These are phyloP conservation scores for Etheostoma perlongum DNA, from an alignment of 2,797 vertebrate genomes.

Conservation along the genomic window DNA sequence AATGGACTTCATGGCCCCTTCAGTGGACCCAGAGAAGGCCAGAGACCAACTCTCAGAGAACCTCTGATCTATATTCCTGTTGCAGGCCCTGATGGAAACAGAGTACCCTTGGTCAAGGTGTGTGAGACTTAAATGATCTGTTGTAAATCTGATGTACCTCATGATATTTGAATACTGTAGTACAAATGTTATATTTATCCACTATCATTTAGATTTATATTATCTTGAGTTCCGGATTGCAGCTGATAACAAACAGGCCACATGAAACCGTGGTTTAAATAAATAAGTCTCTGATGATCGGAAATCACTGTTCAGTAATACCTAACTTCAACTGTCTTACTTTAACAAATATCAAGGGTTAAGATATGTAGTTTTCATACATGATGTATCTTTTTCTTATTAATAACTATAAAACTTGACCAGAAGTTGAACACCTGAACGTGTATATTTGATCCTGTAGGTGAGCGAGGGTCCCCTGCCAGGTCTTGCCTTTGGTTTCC, in stretches of 20 bases:
- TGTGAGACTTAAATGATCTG: constrained; percentile 22
- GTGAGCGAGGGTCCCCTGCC: constrained; percentile 80
- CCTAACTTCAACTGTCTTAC: not conserved
- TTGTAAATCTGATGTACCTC: not conserved
- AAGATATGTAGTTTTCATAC: not conserved
- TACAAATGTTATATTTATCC: not conserved
- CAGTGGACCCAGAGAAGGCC: constrained; percentile 74
- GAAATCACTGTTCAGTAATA: not conserved
- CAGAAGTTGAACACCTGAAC: not conserved
- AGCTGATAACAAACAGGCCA: not conserved
- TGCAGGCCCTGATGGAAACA: constrained; percentile 85
- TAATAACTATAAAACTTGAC: not conserved
- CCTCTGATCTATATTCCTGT: constrained; percentile 85
- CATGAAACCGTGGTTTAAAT: not conserved
- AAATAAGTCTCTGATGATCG: not conserved
- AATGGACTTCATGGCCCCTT: constrained; percentile 64
- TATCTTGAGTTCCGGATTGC: not conserved
- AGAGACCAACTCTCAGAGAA: constrained; percentile 77
- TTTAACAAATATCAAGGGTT: not conserved
- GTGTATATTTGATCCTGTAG: constrained; percentile 54
- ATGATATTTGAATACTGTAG: not conserved
- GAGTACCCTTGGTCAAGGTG: constrained; percentile 84
- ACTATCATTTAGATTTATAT: not conserved
- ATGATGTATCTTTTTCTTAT: not conserved
- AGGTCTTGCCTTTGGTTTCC: constrained; percentile 80